phyloP scores from a whole-genome alignment of 1,140 invertebrate species.

The Melanaphis sacchari region DNA sequence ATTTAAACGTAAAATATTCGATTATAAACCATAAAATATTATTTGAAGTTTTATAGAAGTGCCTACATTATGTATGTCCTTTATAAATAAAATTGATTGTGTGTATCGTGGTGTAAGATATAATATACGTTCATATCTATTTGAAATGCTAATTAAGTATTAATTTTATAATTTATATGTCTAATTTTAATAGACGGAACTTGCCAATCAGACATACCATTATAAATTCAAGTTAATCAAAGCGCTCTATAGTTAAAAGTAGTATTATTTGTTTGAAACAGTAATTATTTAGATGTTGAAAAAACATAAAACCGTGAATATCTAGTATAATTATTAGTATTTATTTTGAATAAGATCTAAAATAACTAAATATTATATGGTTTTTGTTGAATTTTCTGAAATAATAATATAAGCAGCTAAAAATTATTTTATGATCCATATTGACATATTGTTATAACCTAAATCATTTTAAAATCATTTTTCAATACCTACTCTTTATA shows the following conservation, averaged over 20 bases:
- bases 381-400: not conserved
- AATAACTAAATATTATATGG: not conserved
- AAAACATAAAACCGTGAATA: not conserved
- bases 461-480: not conserved
- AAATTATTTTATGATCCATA: not conserved
- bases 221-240: slow-evolving; percentile 29
- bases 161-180: slow-evolving; percentile 48
- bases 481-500: not conserved
- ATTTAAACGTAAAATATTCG: not conserved
- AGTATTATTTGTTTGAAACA: not conserved
- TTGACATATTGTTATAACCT: too few relatives aligned
- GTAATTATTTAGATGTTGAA: slow-evolving; percentile 18
- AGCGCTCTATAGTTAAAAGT: not conserved
- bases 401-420: not conserved
- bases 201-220: not conserved
- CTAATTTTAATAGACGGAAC: not conserved
- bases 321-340: not conserved
- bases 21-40: not conserved
- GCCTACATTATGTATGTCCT: not conserved
- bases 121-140: not conserved
- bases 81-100: too few relatives aligned
- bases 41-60: not conserved
- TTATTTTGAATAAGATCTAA: not conserved
- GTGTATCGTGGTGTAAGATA: not conserved
- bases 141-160: slow-evolving; percentile 20